A percentile compares a stretch with the other conserved stretches of the same genome.
These are phyloP conservation scores for Caenorhabditis sp. DNA, from an alignment of 2,888 invertebrate genomes.

Conservation along the genomic window DNA sequence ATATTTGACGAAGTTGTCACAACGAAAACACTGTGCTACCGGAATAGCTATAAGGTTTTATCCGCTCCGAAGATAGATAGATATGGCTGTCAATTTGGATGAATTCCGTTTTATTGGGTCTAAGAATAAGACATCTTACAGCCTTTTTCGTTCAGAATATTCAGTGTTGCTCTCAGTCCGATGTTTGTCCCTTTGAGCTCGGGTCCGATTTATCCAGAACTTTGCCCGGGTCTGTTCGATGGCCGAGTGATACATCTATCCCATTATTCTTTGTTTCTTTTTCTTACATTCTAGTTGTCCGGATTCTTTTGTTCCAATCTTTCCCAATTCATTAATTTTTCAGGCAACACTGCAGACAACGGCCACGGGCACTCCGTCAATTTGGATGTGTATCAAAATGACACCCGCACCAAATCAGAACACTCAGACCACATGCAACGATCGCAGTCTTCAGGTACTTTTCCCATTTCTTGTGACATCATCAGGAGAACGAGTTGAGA, in stretches of 20 bases:
- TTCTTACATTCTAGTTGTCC: not conserved
- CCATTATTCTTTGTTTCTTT: not conserved
- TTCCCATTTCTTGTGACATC: conserved; percentile 19
- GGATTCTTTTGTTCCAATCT: not conserved
- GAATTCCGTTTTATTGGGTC: conserved; percentile 1
- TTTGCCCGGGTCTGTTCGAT: too few relatives aligned
- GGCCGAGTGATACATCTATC: not conserved
- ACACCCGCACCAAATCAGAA: conserved; percentile 30
- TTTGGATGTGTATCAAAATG: conserved; percentile 33
- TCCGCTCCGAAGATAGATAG: not conserved
- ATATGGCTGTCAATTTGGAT: conserved; percentile 16
- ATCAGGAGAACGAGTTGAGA: conserved; percentile 3
- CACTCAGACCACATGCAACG: conserved; percentile 4
- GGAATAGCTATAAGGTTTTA: conserved; percentile 3
- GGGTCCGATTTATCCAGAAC: too few relatives aligned
- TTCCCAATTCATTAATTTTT: not conserved
- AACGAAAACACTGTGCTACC: conserved; percentile 50
- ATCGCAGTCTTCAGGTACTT: conserved; percentile 6
- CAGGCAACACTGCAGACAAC: conserved; percentile 27
- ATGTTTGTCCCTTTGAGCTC: too few relatives aligned
- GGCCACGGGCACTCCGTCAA: conserved; percentile 27
- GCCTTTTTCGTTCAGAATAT: too few relatives aligned
- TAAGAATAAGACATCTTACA: conserved; percentile 11
- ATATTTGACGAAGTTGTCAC: conserved; percentile 51
- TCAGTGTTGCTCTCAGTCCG: too few relatives aligned